Evolutionary conservation across 2,888 invertebrate species (phyloP).

Genomic region (Clitarchus hookeri): DNA sequence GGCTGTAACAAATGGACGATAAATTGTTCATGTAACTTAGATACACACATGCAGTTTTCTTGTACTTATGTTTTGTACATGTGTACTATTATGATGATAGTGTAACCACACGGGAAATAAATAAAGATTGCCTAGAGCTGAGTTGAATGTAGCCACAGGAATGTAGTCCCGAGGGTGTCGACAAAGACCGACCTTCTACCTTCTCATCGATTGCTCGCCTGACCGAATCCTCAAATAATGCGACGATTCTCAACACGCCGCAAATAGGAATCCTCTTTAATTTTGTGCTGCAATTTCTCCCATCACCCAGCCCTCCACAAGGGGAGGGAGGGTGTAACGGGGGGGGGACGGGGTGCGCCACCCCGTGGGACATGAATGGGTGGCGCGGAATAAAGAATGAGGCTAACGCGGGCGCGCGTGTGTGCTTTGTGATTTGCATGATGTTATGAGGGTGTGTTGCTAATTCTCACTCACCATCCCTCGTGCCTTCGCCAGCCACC

Average conservation of each 20-base stretch:
- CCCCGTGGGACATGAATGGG: conserved; percentile 27
- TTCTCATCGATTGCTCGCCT: conserved; percentile 3
- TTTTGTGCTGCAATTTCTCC: conserved; percentile 33
- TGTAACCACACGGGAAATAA: no score
- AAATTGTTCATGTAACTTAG: no score
- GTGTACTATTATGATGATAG: no score
- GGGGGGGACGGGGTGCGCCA: neutral
- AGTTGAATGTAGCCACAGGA: no score
- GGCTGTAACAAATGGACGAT: no score
- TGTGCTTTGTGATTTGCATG: conserved; percentile 30
- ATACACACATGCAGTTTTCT: no score
- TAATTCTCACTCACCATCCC: conserved; percentile 31
- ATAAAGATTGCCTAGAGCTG: no score
- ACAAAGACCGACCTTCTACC: neutral
- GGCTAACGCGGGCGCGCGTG: neutral
- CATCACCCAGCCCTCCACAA: conserved; percentile 24
- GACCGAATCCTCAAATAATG: conserved; percentile 5
- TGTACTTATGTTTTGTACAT: no score
- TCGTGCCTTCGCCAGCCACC: neutral
- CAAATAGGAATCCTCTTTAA: conserved; percentile 30
- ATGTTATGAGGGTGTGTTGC: conserved; percentile 25
- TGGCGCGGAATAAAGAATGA: conserved; percentile 31
- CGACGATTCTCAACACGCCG: conserved; percentile 11
- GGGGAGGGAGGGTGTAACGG: neutral
- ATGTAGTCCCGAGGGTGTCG: neutral